Percentiles rank a stretch among this genome's conserved stretches.
These are phyloP conservation scores for Hipposideros larvatus DNA, from an alignment of 2,797 vertebrate species.

Conservation along the genomic window DNA sequence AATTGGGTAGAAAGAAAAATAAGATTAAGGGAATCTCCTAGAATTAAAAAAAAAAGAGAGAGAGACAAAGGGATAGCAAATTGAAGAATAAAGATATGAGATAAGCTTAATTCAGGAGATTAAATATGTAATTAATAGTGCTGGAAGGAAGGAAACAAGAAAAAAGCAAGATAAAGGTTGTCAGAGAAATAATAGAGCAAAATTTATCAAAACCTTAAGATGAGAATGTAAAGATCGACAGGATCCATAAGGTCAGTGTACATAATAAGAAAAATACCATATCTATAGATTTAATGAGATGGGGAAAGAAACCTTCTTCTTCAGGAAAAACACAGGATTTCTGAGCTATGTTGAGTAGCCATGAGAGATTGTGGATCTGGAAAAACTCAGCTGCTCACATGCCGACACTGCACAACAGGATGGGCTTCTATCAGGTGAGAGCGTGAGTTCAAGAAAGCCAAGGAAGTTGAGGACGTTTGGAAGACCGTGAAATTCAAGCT, in stretches of 20 bases:
- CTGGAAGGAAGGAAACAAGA: background rate
- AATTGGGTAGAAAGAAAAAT: background rate
- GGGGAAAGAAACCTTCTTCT: background rate
- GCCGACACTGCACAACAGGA: background rate
- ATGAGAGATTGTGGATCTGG: background rate
- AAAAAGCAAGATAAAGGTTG: background rate
- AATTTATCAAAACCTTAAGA: background rate
- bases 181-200: background rate
- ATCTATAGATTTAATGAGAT: background rate
- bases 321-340: background rate
- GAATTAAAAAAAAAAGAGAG: background rate
- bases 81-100: background rate
- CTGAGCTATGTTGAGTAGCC: fast-evolving
- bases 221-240: background rate
- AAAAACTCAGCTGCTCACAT: background rate
- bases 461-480: background rate
- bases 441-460: background rate
- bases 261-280: background rate
- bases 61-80: background rate
- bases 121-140: background rate
- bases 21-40: background rate
- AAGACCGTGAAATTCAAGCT: background rate
- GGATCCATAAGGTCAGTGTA: background rate
- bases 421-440: background rate
- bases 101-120: background rate